Base-by-base conservation (phyloP, 2,113 vertebrate species). In the Anas platyrhynchos region DNA sequence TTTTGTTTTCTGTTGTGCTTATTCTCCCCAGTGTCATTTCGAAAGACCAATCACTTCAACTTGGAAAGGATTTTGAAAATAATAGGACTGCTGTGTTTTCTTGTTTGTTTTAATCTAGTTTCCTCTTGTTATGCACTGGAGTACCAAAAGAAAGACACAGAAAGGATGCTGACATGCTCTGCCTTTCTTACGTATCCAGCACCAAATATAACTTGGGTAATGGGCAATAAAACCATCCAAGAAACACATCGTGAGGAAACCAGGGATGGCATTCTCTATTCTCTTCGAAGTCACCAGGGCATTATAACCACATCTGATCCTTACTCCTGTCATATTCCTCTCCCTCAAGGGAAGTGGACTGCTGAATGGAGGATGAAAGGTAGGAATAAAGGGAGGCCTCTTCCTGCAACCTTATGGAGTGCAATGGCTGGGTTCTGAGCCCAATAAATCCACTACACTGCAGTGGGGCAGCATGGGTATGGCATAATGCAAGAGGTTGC, bases 301-400 rank as follows among this genome's bases (percentile, higher is more conserved):
- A 91, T 96, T 61, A 68, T 61, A 63, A 92, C 71, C 80, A 89
- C 2, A 79, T 83, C 79, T 79, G 98, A 90, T 94, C 97, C 88
- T 73, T 96, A 97, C 86, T 69, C 77, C 43, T 99, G 99, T 96
- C 81, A 79, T 86, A 97, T 98, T 78, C 86, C 81, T 55, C 74
- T 96, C 22, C 88, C 94, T 3, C 76, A 93, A 2, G 93, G 97
- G 20, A 54, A 73, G 22, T 99, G 98, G 98, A 94, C 27, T 8
- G 93, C 98, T 56, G 96, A 93, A 10, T 98, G 98, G 97, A 97
- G 83, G 34, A 97, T 97, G 83, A 94, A 93, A 98, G 98, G 98
- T 98, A 94, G 72, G 91, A 34, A 20, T 36, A 23, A 83, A 78
- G 25, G 41, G 61, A 75, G 69, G 21, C 69, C 2, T 58, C 38